Evolutionary conservation across 2,888 invertebrate genomes (phyloP), one percentile per base, ranked within the genome.

Genomic region (Didymodactylos carnosus): DNA sequence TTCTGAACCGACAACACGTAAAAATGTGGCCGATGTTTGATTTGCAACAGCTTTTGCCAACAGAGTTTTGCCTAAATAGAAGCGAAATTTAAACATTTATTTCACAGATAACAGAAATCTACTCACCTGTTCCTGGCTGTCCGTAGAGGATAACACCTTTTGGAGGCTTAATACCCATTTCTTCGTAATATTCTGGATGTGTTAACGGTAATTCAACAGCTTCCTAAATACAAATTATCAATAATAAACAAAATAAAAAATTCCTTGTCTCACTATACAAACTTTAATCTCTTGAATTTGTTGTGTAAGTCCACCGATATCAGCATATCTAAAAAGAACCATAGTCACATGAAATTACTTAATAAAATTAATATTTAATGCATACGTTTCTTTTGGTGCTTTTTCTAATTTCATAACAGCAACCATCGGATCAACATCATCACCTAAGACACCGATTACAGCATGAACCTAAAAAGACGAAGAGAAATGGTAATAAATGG

Each of bases 351-450:
- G n/a, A n/a, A n/a, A n/a, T n/a, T n/a, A n/a, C n/a, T n/a, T n/a
- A n/a, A n/a, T n/a, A n/a, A n/a, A n/a, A n/a, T n/a, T n/a, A n/a
- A n/a, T n/a, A n/a, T n/a, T n/a, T n/a, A n/a, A n/a, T n/a, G n/a
- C n/a, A 82, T 98, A 98, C 0, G 97, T 98, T 85, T 98, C 98
- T 83, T 94, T 95, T 1, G 98, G 98, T 13, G 98, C 98, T 81
- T 99, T 99, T 82, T 99, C 98, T 69, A 98, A 85, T 83, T 98
- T 99, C 98, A 98, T 99, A 3, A 99, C 98, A 16, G 95, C 97
- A 4, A 99, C 98, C 97, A 98, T 98, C 6, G 98, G 98, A 84
- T 99, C 98, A 16, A 95, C 97, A 82, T 98, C 97, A 85, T 98
- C 98, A 35, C 93, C 90, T n/a, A 97, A 84, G 0, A 97, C 94